Base-by-base conservation (phyloP, 2,797 vertebrate genomes). In the Phoeniculus purpureus region DNA sequence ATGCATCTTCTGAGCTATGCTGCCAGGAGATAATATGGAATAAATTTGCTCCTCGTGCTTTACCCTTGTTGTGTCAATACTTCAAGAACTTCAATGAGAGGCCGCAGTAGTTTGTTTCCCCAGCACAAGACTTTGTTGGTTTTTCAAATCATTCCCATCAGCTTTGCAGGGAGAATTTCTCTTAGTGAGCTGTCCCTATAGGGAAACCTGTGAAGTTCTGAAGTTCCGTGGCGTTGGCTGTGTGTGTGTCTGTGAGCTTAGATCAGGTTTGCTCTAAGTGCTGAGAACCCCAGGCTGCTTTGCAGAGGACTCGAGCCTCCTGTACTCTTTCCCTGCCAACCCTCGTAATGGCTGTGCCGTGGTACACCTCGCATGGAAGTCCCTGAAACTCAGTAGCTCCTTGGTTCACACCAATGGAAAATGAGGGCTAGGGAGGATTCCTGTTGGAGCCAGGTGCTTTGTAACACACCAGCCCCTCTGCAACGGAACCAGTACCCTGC, bases 251-350 rank as follows among this genome's bases (percentile, higher is more conserved):
- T 73, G 21, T 3, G 1, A 40, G 62, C 56, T 80, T n/a, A 34
- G 54, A 20, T n/a, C 37, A 20, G 48, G 61, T 61, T 34, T 75
- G 31, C 22, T 48, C 3, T 12, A 23, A 59, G 19, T 5, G 12
- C 18, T 3, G 51, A 31, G 62, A 72, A 22, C 14, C 34, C 2
- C 0, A 58, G 29, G 20, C 34, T 47, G 29, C 4, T 43, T 88
- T 47, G 50, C 71, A 55, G 25, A 27, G 51, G 66, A 18, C 17
- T 26, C 6, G 19, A 66, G 47, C 25, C 47, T 62, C 45, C 54
- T 0, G 0, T 23, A 10, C 12, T 4, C 0, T 64, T 87, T 65
- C 55, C 52, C 37, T n/a, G 0, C 34, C 0, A 0, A 27, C 22
- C 52, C 29, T 29, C 0, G 0, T 0, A 3, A 20, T 50, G 65